These are phyloP conservation scores for Andrena minutula DNA, from an alignment of 2,888 invertebrate genomes.

Conservation along the genomic window DNA sequence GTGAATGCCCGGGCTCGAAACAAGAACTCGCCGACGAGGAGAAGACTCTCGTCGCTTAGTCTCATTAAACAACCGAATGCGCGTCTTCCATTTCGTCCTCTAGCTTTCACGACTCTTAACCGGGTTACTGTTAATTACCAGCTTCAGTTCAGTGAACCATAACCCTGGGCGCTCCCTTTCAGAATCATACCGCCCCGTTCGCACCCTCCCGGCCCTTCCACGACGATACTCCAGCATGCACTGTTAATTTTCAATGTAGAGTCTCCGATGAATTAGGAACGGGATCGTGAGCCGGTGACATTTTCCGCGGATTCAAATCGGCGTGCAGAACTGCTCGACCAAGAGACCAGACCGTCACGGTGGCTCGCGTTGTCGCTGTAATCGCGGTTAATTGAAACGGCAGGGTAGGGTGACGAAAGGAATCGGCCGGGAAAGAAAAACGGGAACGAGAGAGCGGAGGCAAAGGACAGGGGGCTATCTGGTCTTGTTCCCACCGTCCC, in stretches of 20 bases:
- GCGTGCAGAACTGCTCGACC: conserved; percentile 19
- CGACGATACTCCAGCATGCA: conserved; percentile 40
- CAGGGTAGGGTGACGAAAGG: conserved; percentile 29
- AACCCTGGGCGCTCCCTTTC: conserved; percentile 22
- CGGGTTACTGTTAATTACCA: conserved; percentile 63
- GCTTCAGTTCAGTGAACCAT: conserved; percentile 36
- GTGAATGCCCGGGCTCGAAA: conserved; percentile 7
- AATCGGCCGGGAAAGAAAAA: not conserved
- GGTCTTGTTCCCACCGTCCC: conserved; percentile 72
- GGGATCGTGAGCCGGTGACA: conserved; percentile 50
- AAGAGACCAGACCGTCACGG: conserved; percentile 58
- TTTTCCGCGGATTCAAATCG: conserved; percentile 36
- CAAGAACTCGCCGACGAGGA: not conserved
- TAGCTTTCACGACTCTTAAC: conserved; percentile 46
- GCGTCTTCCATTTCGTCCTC: conserved; percentile 44
- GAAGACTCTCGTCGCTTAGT: conserved; percentile 5
- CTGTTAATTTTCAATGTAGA: conserved; percentile 63
- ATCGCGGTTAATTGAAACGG: conserved; percentile 79
- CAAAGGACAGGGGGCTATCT: conserved; percentile 39
- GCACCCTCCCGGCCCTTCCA: not conserved
- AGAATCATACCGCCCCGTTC: conserved; percentile 11
- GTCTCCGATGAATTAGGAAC: conserved; percentile 45
- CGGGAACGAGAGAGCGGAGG: conserved; percentile 17
- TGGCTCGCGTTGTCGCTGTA: conserved; percentile 70
- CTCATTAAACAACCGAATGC: conserved; percentile 60